phyloP scores from a whole-genome alignment of 92 coral and sea anemone genomes.

The Porites evermanni region DNA sequence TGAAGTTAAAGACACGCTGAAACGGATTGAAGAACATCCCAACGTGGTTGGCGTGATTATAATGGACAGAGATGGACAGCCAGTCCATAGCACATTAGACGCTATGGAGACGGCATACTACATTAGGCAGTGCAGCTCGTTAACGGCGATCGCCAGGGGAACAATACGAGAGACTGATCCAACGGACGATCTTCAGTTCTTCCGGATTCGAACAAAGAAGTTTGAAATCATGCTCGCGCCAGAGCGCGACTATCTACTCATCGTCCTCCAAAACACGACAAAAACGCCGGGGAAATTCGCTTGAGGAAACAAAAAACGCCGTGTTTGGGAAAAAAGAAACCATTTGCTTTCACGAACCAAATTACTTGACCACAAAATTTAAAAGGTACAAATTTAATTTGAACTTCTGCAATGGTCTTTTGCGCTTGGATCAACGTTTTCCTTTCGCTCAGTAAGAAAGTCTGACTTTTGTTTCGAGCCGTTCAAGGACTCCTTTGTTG shows the following conservation, averaged over 20 bases:
- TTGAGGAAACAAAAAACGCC: background rate
- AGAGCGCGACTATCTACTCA: conserved; percentile 63
- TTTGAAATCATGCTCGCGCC: conserved; percentile 84
- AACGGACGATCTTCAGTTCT: conserved; percentile 76
- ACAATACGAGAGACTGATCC: conserved; percentile 77
- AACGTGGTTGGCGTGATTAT: conserved; percentile 76
- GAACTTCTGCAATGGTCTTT: background rate
- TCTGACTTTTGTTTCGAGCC: background rate
- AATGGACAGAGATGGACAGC: conserved; percentile 55
- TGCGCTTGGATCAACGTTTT: background rate
- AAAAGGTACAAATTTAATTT: conserved; percentile 7
- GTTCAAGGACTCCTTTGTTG: background rate
- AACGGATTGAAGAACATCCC: conserved; percentile 78
- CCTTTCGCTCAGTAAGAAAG: background rate
- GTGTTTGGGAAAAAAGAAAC: background rate
- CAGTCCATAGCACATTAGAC: conserved; percentile 73
- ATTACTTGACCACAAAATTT: conserved; percentile 10
- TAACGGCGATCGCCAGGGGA: conserved; percentile 67
- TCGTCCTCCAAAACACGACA: conserved; percentile 72
- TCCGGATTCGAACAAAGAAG: conserved; percentile 73
- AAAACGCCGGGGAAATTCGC: conserved; percentile 25
- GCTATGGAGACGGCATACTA: conserved; percentile 64
- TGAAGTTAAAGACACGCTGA: conserved; percentile 61
- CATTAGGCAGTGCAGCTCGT: conserved; percentile 61
- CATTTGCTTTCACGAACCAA: conserved; percentile 11